phyloP scores from a whole-genome alignment of 2,888 invertebrate species.

The Drosophila ezoana region DNA sequence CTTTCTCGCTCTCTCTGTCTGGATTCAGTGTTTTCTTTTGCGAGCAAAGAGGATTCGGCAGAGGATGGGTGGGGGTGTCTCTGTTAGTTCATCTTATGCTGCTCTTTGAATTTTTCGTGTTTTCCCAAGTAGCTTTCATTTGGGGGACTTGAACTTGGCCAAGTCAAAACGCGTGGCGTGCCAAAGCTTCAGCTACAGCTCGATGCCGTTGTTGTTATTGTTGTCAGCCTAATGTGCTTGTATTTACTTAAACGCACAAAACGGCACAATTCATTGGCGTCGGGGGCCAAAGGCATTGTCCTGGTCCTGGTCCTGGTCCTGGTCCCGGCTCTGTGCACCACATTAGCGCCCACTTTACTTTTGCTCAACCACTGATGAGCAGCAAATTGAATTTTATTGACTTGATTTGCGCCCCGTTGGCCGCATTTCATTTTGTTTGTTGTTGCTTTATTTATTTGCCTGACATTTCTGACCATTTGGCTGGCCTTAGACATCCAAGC shows the following conservation, averaged over 20 bases:
- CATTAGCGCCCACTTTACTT: slow-evolving; percentile 63
- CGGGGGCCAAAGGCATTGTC: slow-evolving; percentile 26
- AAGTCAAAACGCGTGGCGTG: slow-evolving; percentile 34
- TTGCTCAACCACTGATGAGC: slow-evolving; percentile 59
- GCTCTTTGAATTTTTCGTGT: slow-evolving; percentile 46
- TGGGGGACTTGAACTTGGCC: slow-evolving; percentile 21
- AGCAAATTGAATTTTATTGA: slow-evolving; percentile 77
- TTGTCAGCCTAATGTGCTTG: slow-evolving; percentile 69
- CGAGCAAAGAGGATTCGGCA: slow-evolving; percentile 40
- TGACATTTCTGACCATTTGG: slow-evolving; percentile 38
- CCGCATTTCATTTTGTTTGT: slow-evolving; percentile 31
- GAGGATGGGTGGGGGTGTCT: slow-evolving; percentile 4
- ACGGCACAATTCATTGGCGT: slow-evolving; percentile 24
- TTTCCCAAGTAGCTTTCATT: slow-evolving; percentile 55
- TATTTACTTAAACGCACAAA: slow-evolving; percentile 73
- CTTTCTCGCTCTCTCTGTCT: slow-evolving; percentile 25
- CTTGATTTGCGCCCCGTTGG: slow-evolving; percentile 56
- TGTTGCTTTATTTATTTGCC: slow-evolving; percentile 34
- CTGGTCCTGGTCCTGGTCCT: slow-evolving; percentile 12
- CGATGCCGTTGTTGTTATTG: slow-evolving; percentile 21
- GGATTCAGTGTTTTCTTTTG: slow-evolving; percentile 35
- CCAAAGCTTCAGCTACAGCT: slow-evolving; percentile 8
- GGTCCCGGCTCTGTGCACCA: slow-evolving; percentile 18
- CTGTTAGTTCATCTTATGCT: slow-evolving; percentile 46
- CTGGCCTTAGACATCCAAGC: slow-evolving; percentile 4